Conservation (phyloP, 2,797 vertebrate genomes). For the Enteromius trimaculatus region DNA sequence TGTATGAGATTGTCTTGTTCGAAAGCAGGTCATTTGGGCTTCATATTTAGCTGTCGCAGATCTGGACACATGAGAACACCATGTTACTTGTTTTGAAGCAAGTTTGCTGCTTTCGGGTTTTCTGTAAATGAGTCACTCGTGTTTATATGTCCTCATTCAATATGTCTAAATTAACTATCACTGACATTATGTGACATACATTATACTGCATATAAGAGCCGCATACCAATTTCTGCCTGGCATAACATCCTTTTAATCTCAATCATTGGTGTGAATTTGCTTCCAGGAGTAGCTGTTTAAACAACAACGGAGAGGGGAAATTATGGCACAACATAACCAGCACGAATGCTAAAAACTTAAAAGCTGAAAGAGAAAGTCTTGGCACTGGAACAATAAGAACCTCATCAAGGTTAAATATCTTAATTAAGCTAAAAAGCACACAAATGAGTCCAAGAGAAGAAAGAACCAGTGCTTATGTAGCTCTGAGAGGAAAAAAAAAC, state of each 20-base stretch:
- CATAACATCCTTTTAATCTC: neutral
- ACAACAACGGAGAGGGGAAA: neutral
- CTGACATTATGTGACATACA: neutral
- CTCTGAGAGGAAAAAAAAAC: conserved; percentile 69
- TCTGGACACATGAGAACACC: neutral
- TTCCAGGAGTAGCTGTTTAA: neutral
- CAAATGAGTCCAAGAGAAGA: conserved; percentile 6
- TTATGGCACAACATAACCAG: conserved; percentile 38
- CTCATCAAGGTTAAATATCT: conserved; percentile 78
- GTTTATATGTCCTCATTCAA: neutral
- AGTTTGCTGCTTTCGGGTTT: neutral
- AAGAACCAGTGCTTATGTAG: conserved; percentile 61
- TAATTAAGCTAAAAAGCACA: conserved; percentile 76
- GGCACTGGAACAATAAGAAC: conserved; percentile 73
- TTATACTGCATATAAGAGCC: no score
- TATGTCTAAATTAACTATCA: neutral
- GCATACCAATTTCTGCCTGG: neutral
- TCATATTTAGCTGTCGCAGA: conserved; percentile 8
- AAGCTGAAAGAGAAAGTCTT: conserved; percentile 63
- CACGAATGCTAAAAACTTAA: conserved; percentile 31
- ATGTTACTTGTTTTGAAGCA: conserved; percentile 13
- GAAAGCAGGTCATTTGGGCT: conserved; percentile 11
- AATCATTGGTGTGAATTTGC: neutral
- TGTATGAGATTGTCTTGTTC: conserved; percentile 14
- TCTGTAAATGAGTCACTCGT: neutral